Evolutionary conservation across 2,888 invertebrate genomes (phyloP).

Genomic region (Papilio gigon): DNA sequence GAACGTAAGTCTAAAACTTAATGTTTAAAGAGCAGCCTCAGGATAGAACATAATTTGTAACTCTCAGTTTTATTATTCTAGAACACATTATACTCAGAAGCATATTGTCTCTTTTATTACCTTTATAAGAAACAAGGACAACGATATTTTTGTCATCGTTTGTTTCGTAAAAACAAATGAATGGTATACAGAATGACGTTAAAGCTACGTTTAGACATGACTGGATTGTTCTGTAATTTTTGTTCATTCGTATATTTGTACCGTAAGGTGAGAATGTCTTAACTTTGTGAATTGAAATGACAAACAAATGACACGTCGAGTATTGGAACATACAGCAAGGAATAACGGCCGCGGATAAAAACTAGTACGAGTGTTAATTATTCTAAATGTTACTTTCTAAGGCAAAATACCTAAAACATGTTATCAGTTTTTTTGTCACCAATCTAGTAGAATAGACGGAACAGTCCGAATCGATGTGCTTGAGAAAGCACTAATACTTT

Average conservation of each 20-base stretch:
- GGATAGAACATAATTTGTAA: too few species aligned
- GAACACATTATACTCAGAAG: too few species aligned
- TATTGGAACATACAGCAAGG: not conserved
- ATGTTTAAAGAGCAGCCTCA: not conserved
- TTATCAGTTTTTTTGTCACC: too few species aligned
- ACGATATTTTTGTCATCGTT: too few species aligned
- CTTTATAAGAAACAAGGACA: too few species aligned
- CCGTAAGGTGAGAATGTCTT: conserved; percentile 28
- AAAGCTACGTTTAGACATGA: conserved; percentile 23
- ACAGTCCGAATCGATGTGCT: too few species aligned
- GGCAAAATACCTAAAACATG: too few species aligned
- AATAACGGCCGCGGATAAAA: not conserved
- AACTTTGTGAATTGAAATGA: conserved; percentile 35
- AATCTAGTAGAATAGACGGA: too few species aligned
- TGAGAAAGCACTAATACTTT: too few species aligned
- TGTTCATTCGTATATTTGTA: conserved; percentile 20
- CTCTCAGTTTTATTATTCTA: too few species aligned
- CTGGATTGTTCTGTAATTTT: not conserved
- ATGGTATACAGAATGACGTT: conserved; percentile 1
- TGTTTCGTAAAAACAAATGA: too few species aligned
- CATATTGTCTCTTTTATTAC: too few species aligned
- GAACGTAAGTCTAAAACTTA: not conserved
- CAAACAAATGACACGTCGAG: conserved; percentile 28
- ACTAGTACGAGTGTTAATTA: not conserved
- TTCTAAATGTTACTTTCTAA: not conserved